A percentile compares a stretch with the other conserved stretches of the same genome.
These are phyloP conservation scores for Tamias sibiricus DNA, from an alignment of 2,113 vertebrate genomes.

Conservation along the genomic window DNA sequence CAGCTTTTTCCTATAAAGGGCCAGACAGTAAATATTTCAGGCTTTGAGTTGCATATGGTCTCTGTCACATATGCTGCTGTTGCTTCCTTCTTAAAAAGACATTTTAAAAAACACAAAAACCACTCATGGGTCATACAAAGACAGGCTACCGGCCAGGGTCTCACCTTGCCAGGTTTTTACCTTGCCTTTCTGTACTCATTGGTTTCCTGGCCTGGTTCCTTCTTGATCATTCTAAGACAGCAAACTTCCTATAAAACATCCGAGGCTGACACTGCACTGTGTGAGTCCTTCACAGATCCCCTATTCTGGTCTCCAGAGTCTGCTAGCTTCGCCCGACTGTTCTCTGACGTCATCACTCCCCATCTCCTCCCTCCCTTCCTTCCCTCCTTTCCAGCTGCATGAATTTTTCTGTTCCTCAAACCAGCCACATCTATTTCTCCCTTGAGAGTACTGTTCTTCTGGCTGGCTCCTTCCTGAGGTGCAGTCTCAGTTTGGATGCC, in stretches of 20 bases:
- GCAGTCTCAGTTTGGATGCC: not conserved
- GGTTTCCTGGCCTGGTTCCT: not conserved
- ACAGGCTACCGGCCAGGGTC: not conserved
- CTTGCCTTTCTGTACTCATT: not conserved
- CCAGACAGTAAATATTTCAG: constrained; percentile 78
- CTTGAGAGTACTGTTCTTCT: not conserved
- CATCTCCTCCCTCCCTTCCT: not conserved
- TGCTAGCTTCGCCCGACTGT: not conserved
- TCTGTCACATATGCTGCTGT: constrained; percentile 66
- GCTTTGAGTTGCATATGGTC: constrained; percentile 66
- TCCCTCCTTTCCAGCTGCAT: not conserved
- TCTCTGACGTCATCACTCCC: not conserved
- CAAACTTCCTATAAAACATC: not conserved
- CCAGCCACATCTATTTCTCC: not conserved
- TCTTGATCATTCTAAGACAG: not conserved
- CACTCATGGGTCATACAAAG: not conserved
- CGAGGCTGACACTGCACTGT: not conserved
- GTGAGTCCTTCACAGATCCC: no score
- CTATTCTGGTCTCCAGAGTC: not conserved
- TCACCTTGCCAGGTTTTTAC: not conserved
- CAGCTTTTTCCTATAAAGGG: constrained; percentile 64
- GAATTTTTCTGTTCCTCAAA: not conserved
- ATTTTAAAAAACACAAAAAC: constrained; percentile 56
- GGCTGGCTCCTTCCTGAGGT: not conserved
- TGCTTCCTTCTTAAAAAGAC: constrained; percentile 20